phyloP scores from a whole-genome alignment of 2,797 vertebrate genomes.

The Manis javanica region DNA sequence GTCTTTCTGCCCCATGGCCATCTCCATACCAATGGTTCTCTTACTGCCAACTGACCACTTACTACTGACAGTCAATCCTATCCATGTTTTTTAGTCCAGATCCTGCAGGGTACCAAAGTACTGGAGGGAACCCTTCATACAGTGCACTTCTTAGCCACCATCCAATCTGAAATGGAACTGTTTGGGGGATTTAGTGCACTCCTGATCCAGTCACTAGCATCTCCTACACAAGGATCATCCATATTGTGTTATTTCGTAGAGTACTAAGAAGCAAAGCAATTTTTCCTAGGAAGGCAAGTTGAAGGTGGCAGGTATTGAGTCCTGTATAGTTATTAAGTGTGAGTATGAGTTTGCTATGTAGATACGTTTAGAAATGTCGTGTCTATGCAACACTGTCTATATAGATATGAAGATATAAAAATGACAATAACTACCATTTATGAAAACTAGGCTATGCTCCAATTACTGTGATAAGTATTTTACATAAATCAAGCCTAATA shows the following conservation, averaged over 20 bases:
- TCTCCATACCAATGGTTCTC: neutral
- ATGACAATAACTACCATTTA: neutral
- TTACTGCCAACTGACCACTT: neutral
- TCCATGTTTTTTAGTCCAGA: neutral
- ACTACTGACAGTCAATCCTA: neutral
- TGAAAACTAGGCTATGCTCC: neutral
- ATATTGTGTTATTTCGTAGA: neutral
- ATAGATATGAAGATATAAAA: neutral
- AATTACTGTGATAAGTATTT: neutral
- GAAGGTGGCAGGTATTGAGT: neutral
- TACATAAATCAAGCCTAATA: neutral
- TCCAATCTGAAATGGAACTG: neutral
- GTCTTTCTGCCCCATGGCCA: neutral
- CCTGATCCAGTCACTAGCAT: neutral
- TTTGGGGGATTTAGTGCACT: neutral
- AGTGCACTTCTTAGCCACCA: neutral
- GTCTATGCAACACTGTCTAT: neutral
- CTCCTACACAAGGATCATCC: neutral
- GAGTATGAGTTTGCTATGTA: neutral
- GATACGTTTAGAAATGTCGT: neutral
- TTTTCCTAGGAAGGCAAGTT: neutral
- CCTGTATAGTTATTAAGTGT: neutral
- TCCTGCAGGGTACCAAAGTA: neutral
- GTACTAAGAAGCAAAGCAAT: neutral
- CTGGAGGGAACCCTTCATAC: neutral